These are phyloP conservation scores for Myotis lucifugus DNA, from an alignment of 2,113 vertebrate species.

Conservation along the genomic window DNA sequence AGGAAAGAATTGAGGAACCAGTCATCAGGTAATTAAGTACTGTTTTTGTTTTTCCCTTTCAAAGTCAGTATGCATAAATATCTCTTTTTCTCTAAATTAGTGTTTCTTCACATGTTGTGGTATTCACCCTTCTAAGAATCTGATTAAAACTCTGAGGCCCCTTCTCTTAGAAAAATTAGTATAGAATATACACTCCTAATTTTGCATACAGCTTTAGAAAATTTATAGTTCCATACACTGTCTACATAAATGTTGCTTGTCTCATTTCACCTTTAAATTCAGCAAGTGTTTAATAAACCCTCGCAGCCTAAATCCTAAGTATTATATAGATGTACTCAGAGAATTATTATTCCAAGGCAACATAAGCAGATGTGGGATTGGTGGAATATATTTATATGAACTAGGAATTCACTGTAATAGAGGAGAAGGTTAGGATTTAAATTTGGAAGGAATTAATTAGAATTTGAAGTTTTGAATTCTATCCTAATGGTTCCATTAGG, in stretches of 20 bases:
- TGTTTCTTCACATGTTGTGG: background rate
- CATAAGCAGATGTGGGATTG: background rate
- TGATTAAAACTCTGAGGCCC: background rate
- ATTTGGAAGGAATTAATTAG: background rate
- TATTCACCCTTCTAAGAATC: conserved; percentile 30
- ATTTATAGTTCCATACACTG: background rate
- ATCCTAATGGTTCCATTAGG: background rate
- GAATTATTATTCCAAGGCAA: conserved; percentile 30
- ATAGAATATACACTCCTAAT: background rate
- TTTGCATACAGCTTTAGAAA: conserved; percentile 47
- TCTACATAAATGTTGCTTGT: background rate
- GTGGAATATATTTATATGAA: background rate
- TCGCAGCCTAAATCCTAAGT: background rate
- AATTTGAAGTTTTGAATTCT: conserved; percentile 35
- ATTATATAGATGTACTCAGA: background rate
- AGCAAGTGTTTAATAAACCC: conserved; percentile 22
- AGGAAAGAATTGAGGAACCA: conserved; percentile 77
- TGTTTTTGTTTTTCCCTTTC: background rate
- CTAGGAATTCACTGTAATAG: conserved; percentile 5
- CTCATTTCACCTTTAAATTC: conserved; percentile 45
- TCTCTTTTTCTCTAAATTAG: conserved; percentile 32
- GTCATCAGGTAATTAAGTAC: conserved; percentile 87
- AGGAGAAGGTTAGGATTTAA: background rate
- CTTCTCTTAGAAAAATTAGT: conserved; percentile 19
- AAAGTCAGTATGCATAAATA: background rate